These are phyloP conservation scores for Cosmia trapezina DNA, from an alignment of 2,888 invertebrate species.

Conservation along the genomic window DNA sequence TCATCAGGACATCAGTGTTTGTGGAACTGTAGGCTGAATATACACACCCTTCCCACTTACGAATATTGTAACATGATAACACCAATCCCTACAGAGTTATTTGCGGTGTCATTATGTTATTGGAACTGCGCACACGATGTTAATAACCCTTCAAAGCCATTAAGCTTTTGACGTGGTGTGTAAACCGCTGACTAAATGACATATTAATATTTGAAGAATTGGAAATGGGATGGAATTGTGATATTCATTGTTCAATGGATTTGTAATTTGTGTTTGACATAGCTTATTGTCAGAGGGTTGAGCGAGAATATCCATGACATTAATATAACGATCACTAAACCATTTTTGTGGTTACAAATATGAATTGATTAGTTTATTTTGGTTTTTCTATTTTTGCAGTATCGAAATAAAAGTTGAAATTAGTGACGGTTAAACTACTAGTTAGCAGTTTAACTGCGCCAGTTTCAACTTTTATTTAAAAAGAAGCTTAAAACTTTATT, in stretches of 20 bases:
- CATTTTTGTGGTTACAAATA: too few species aligned
- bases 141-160: constrained; percentile 46
- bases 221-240: constrained; percentile 11
- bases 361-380: too few species aligned
- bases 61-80: constrained; percentile 34
- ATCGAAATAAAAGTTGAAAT: too few species aligned
- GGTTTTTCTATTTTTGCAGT: too few species aligned
- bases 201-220: constrained; percentile 49
- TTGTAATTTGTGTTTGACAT: constrained; percentile 1
- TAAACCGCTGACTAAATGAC: constrained; percentile 39
- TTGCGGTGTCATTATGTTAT: constrained; percentile 52
- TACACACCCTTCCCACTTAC: constrained; percentile 3
- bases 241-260: constrained; percentile 20
- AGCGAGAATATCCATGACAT: too few species aligned
- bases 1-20: constrained; percentile 1
- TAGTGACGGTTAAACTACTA: too few species aligned
- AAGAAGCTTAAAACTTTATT: too few species aligned
- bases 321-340: too few species aligned
- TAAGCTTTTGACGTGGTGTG: constrained; percentile 46
- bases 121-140: constrained; percentile 30
- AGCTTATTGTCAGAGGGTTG: neutral
- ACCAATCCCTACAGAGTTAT: constrained; percentile 42
- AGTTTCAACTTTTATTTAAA: too few species aligned
- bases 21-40: neutral
- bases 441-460: too few species aligned